These are phyloP conservation scores for Zaprionus camerounensis DNA, from an alignment of 1,140 invertebrate genomes.

Conservation along the genomic window DNA sequence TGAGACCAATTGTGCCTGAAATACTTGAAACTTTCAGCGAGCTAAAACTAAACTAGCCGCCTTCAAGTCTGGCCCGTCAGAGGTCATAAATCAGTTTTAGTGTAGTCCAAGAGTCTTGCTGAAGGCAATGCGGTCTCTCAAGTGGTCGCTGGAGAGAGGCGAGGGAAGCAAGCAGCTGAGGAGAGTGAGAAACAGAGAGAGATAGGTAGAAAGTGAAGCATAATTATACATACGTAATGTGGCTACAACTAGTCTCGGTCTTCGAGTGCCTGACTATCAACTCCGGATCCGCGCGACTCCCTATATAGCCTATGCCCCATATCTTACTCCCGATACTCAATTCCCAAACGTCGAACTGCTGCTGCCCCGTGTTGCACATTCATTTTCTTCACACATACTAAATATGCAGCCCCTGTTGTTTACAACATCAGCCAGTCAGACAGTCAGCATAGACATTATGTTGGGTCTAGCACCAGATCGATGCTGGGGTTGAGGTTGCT, in stretches of 20 bases:
- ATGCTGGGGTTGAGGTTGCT: neutral
- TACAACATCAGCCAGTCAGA: conserved; percentile 68
- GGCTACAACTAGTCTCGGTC: conserved; percentile 67
- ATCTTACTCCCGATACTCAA: conserved; percentile 12
- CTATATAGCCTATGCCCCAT: conserved; percentile 18
- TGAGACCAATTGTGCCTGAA: neutral
- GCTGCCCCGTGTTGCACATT: conserved; percentile 55
- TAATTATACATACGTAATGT: conserved; percentile 61
- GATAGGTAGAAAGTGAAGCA: conserved; percentile 31
- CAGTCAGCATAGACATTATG: conserved; percentile 53
- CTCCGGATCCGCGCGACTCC: neutral
- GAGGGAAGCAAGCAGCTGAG: neutral
- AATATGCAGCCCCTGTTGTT: conserved; percentile 74
- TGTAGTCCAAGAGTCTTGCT: conserved; percentile 66
- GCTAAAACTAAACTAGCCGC: conserved; percentile 39
- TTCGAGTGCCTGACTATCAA: neutral
- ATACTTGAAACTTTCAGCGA: conserved; percentile 66
- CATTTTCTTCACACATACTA: conserved; percentile 79
- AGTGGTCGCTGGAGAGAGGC: conserved; percentile 31
- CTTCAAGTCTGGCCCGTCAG: conserved; percentile 51
- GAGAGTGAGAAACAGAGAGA: neutral
- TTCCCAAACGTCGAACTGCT: neutral
- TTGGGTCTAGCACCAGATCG: conserved; percentile 3
- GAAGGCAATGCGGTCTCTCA: conserved; percentile 55
- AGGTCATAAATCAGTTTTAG: conserved; percentile 74